Percentiles rank a stretch among this genome's conserved stretches.
Conservation (phyloP, 53 echinoderm and acorn worm species). For the Crossaster papposus region DNA sequence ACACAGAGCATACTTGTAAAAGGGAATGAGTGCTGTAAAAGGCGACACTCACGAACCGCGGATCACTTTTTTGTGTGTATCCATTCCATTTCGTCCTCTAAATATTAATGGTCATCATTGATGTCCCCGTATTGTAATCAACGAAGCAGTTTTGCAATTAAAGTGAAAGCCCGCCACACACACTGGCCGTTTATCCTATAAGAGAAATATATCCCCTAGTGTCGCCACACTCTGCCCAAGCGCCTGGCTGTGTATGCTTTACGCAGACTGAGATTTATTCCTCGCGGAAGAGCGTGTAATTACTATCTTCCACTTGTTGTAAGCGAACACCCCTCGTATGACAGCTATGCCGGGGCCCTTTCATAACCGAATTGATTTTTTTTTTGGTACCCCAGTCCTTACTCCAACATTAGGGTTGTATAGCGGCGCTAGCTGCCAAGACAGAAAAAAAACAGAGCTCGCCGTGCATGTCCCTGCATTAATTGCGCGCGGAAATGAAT, state of each 20-base stretch:
- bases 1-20: no score
- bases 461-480: conserved; percentile 56
- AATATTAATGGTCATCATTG: conserved; percentile 8
- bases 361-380: conserved; percentile 61
- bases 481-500: conserved; percentile 53
- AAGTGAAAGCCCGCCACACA: neutral
- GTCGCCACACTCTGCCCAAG: neutral
- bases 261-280: conserved; percentile 49
- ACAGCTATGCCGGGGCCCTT: conserved; percentile 58
- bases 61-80: neutral
- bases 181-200: conserved; percentile 32
- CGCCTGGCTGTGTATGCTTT: conserved; percentile 6
- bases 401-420: neutral
- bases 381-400: neutral
- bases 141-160: conserved; percentile 42
- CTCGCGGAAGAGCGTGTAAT: conserved; percentile 54
- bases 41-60: no score
- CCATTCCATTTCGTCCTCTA: neutral
- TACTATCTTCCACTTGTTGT: conserved; percentile 63
- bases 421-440: conserved; percentile 45
- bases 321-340: conserved; percentile 50
- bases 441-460: conserved; percentile 32
- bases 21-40: no score
- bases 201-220: neutral
- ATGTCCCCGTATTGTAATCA: conserved; percentile 1